Base-by-base conservation (phyloP, 2,113 vertebrate species). In the Gadus chalcogrammus region DNA sequence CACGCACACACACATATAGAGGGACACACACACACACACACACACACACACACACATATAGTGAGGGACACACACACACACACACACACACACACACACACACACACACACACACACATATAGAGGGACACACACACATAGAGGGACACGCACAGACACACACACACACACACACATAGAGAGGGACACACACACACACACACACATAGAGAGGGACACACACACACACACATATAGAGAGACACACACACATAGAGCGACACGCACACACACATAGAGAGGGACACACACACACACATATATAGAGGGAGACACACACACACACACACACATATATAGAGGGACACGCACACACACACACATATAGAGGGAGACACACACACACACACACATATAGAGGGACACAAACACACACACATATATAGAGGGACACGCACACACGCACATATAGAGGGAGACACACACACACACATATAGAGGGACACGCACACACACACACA, bases 1-100 rank as follows among this genome's bases (percentile, higher is more conserved):
- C 53, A 56, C n/a, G n/a, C 55, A 20, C 68, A 48, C 42, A 38
- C 22, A 12, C 59, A 61, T 16, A 56, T 1, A 56, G 6, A 16
- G 6, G 17, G 6, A 56, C 55, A 56, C 71, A 69, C 22, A 27
- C 20, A 52, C 55, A 18, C 20, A 58, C 15, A 62, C 24, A 58
- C 15, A 62, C 24, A 62, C 70, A 77, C 61, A 68, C 64, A 72
- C 62, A 65, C 69, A 70, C 61, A 63, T 0, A 20, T 4, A 64
- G 42, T 67, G 68, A 31, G 22, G 65, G 16, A 20, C 60, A 61
- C 60, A 20, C n/a, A 53, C 55, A 56, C 55, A 42, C 38, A 42
- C 38, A 42, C 17, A 56, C 15, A 56, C 17, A 56, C 55, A 56
- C 55, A 56, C 55, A 17, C 1, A 17, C 1, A 6, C 2, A 42